A percentile compares a stretch with the other conserved stretches of the same genome.
phyloP scores from a whole-genome alignment of 2,113 vertebrate genomes.

The Tragelaphus strepsiceros region DNA sequence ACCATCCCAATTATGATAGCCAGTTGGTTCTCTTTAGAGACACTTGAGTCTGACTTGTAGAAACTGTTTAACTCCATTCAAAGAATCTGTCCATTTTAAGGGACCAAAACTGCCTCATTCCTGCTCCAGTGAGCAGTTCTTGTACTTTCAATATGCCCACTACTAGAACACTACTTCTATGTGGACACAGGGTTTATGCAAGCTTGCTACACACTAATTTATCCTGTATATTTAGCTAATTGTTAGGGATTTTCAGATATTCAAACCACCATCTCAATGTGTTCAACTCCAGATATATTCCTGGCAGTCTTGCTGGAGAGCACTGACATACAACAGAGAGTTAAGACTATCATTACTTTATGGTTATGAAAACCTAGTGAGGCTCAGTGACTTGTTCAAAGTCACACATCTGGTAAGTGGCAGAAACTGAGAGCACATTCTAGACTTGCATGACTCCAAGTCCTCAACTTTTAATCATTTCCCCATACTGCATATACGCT shows the following conservation, averaged over 20 bases:
- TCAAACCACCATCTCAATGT: not conserved
- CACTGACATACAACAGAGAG: not conserved
- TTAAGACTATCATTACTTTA: not conserved
- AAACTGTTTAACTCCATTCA: not conserved
- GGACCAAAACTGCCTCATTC: not conserved
- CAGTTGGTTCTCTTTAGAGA: not conserved
- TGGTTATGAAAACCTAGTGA: not conserved
- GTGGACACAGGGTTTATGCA: not conserved
- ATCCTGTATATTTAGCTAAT: not conserved
- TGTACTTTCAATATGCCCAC: not conserved
- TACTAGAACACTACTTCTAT: not conserved
- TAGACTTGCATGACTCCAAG: not conserved
- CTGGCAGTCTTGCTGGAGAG: not conserved
- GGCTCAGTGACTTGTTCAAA: conserved; percentile 10
- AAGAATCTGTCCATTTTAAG: not conserved
- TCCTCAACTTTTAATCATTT: not conserved
- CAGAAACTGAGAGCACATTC: not conserved
- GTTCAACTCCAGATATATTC: not conserved
- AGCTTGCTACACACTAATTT: not conserved
- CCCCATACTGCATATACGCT: not conserved
- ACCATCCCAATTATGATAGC: not conserved
- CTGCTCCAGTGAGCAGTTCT: not conserved
- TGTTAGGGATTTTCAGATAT: not conserved
- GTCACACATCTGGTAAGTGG: not conserved
- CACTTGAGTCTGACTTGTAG: not conserved